phyloP scores from a whole-genome alignment of 1,140 invertebrate species.

The fruit fly (Drosophila melanogaster) region Release_6_plus_ISO1_MT NT_033779.5:8868501-8869000 shows the following conservation, averaged over 20 bases:
- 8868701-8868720: no score
- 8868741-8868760: no score
- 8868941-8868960: conserved; percentile 56
- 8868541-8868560: conserved; percentile 57
- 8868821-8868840: no score
- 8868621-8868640: conserved; percentile 32
- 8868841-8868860: no score
- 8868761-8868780: not conserved
- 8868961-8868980: conserved; percentile 69
- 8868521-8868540: conserved; percentile 44
- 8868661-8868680: conserved; percentile 10
- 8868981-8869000: conserved; percentile 81
- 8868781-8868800: not conserved
- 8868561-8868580: conserved; percentile 79
- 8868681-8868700: no score
- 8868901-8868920: conserved; percentile 61
- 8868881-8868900: conserved; percentile 35
- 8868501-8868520: conserved; percentile 27
- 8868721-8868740: no score
- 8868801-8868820: no score
- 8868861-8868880: conserved; percentile 1
- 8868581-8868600: conserved; percentile 71
- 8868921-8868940: conserved; percentile 30
- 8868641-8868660: conserved; percentile 12
- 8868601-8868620: conserved; percentile 44